Evolutionary conservation across 2,797 vertebrate species (phyloP).

Genomic region (Pangasius macronema): DNA sequence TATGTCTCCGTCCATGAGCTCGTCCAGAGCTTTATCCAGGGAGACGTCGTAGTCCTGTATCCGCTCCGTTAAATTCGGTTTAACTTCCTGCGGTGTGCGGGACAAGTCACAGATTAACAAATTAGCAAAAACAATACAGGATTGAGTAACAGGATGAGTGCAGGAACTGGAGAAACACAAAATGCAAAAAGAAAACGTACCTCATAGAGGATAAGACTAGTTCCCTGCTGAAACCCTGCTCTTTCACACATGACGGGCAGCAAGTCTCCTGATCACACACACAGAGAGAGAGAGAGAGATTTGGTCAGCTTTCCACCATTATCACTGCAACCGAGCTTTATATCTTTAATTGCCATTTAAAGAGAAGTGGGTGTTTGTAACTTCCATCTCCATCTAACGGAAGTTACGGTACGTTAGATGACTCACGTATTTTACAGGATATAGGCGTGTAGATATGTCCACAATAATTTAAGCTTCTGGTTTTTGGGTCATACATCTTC

Average conservation of each 20-base stretch:
- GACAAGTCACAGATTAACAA: not conserved
- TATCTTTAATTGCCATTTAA: not conserved
- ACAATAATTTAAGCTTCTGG: slow-evolving; percentile 99
- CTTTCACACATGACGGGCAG: slow-evolving; percentile 99
- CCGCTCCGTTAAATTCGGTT: slow-evolving; percentile 99
- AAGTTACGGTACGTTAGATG: not conserved
- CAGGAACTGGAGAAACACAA: not conserved
- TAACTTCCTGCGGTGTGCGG: slow-evolving; percentile 87
- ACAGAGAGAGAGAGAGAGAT: not conserved
- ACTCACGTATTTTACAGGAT: slow-evolving; percentile 99
- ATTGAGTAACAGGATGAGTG: not conserved
- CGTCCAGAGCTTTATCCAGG: slow-evolving; percentile 98
- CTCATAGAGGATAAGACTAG: slow-evolving; percentile 99
- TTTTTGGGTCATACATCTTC: slow-evolving; percentile 99
- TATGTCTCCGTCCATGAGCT: slow-evolving; percentile 99
- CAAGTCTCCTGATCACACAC: slow-evolving; percentile 85
- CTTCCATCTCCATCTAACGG: not conserved
- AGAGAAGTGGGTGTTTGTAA: not conserved
- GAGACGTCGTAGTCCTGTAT: slow-evolving; percentile 99
- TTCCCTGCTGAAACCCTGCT: slow-evolving; percentile 99
- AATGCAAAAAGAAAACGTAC: slow-evolving; percentile 63
- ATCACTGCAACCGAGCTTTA: not conserved
- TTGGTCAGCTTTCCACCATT: not conserved
- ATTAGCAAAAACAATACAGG: not conserved
- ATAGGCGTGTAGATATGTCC: slow-evolving; percentile 99